Evolutionary conservation across 2,888 invertebrate species (phyloP).

Genomic region (Rapana venosa): DNA sequence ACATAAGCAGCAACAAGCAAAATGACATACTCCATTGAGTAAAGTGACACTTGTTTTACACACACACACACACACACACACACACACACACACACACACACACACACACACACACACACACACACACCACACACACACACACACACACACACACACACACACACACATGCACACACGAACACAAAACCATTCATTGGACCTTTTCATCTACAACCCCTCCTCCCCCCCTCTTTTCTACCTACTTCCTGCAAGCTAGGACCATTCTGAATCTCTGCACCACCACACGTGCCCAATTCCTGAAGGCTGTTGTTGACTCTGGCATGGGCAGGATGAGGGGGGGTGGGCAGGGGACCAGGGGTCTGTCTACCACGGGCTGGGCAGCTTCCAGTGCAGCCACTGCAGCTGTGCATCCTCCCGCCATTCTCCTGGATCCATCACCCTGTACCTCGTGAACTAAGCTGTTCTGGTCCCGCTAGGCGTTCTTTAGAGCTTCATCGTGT

Average conservation of each 20-base stretch:
- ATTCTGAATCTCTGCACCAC: no score
- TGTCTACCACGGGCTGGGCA: not conserved
- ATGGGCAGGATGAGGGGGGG: not conserved
- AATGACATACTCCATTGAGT: no score
- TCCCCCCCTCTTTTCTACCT: not conserved
- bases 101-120: not conserved
- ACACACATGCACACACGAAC: not conserved
- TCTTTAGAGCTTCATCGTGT: constrained; percentile 88
- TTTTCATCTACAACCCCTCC: no score
- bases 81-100: no score
- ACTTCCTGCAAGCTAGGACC: not conserved
- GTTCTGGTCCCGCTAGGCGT: constrained; percentile 86
- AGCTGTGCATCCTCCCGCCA: not conserved
- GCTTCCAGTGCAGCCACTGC: not conserved
- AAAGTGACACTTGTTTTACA: no score
- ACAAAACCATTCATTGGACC: no score
- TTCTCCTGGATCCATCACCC: not conserved
- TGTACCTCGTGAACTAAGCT: constrained; percentile 42
- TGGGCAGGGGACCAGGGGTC: not conserved
- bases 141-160: not conserved
- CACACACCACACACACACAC: no score
- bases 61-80: no score
- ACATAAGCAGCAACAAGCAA: no score
- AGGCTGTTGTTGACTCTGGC: not conserved
- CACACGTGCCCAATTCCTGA: not conserved